Evolutionary conservation across 2,888 invertebrate genomes (phyloP).

Genomic region (Labia minor): DNA sequence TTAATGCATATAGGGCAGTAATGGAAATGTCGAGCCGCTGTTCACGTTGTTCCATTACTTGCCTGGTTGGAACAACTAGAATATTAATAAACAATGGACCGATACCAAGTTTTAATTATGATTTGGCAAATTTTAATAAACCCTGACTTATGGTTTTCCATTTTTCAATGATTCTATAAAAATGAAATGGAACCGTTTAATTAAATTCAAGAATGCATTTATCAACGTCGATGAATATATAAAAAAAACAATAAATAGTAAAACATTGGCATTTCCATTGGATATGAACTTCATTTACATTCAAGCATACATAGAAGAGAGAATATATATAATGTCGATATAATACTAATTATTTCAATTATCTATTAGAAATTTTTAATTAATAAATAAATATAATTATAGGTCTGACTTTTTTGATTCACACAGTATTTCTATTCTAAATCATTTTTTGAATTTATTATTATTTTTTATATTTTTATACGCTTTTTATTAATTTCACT

Average conservation of each 20-base stretch:
- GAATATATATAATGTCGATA: no score
- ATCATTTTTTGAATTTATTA: no score
- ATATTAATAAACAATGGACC: neutral
- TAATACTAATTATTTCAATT: no score
- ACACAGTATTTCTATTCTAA: no score
- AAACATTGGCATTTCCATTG: neutral
- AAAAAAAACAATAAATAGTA: neutral
- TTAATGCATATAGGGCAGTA: neutral
- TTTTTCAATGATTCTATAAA: neutral
- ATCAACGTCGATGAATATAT: neutral
- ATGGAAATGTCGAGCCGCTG: no score
- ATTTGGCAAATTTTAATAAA: slow-evolving; percentile 1
- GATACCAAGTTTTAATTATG: slow-evolving; percentile 3
- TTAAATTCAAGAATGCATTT: slow-evolving; percentile 13
- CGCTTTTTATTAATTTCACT: no score
- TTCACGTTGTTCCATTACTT: neutral
- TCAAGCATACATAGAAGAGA: no score
- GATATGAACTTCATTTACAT: no score
- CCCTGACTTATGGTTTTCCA: slow-evolving; percentile 3
- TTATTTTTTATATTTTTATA: no score
- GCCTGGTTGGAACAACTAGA: neutral
- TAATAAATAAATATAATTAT: no score
- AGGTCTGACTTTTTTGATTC: no score
- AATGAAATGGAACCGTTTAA: slow-evolving; percentile 2
- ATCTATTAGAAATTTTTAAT: no score